These are phyloP conservation scores for Tadarida brasiliensis DNA, from an alignment of 2,797 vertebrate genomes.

Conservation along the genomic window DNA sequence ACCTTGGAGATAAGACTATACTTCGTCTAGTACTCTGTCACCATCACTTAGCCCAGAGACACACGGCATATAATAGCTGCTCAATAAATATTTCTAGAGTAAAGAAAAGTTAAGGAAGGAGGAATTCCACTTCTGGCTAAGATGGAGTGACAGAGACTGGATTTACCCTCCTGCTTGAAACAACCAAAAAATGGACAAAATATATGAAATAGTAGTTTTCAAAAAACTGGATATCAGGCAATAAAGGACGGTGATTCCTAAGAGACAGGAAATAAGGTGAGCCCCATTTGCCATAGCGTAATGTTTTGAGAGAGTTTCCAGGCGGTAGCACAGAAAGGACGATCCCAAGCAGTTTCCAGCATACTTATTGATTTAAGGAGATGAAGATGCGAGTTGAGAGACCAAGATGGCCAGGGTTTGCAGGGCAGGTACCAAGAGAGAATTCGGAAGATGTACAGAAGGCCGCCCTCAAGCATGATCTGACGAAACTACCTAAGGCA, in stretches of 20 bases:
- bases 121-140: background rate
- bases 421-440: background rate
- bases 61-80: background rate
- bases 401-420: background rate
- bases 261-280: background rate
- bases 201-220: background rate
- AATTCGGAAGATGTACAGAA: background rate
- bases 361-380: background rate
- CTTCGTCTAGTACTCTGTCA: background rate
- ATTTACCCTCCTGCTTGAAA: background rate
- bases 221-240: background rate
- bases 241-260: background rate
- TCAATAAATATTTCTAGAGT: background rate
- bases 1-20: background rate
- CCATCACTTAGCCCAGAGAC: background rate
- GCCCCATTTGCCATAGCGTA: background rate
- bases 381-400: background rate
- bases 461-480: background rate
- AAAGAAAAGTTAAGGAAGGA: constrained; percentile 8
- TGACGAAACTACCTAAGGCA: background rate
- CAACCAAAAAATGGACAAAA: background rate
- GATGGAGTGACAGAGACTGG: background rate
- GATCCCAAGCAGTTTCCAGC: background rate
- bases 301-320: background rate
- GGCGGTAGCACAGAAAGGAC: background rate